These are phyloP conservation scores for Scaptomyza caliginosa DNA, from an alignment of 2,888 invertebrate genomes.

Conservation along the genomic window DNA sequence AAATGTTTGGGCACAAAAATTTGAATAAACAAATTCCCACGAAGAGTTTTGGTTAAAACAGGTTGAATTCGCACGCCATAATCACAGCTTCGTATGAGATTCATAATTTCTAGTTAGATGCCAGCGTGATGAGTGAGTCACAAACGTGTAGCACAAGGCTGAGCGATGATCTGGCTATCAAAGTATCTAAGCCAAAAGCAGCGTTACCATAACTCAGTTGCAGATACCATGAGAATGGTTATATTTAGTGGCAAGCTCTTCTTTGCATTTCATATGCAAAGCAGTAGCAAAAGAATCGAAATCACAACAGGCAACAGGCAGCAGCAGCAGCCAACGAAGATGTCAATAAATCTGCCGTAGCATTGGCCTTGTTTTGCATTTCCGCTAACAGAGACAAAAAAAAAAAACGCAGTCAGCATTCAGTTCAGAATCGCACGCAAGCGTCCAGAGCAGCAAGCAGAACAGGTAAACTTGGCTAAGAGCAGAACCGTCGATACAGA, in stretches of 20 bases:
- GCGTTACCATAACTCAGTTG: conserved; percentile 69
- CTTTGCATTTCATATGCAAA: conserved; percentile 71
- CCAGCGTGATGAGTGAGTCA: conserved; percentile 19
- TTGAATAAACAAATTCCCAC: conserved; percentile 79
- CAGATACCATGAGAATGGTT: conserved; percentile 48
- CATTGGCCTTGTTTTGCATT: conserved; percentile 81
- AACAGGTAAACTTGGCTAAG: conserved; percentile 34
- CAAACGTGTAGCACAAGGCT: neutral
- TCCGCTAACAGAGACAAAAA: conserved; percentile 70
- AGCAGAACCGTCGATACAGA: conserved; percentile 28
- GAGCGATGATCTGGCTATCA: neutral
- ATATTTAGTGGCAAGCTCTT: conserved; percentile 33
- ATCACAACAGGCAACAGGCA: conserved; percentile 17
- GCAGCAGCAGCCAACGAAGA: conserved; percentile 64
- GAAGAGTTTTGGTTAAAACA: conserved; percentile 29
- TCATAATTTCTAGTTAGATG: conserved; percentile 74
- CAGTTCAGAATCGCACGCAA: conserved; percentile 63
- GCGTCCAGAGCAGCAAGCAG: conserved; percentile 13
- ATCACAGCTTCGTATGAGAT: conserved; percentile 38
- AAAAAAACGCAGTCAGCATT: conserved; percentile 44
- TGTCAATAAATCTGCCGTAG: conserved; percentile 81
- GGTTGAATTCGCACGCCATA: conserved; percentile 63
- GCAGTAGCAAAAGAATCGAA: conserved; percentile 34
- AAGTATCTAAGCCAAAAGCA: neutral
- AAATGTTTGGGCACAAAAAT: conserved; percentile 47